Evolutionary conservation across 1,140 invertebrate genomes (phyloP).

Genomic region (Antheraea mylitta): DNA sequence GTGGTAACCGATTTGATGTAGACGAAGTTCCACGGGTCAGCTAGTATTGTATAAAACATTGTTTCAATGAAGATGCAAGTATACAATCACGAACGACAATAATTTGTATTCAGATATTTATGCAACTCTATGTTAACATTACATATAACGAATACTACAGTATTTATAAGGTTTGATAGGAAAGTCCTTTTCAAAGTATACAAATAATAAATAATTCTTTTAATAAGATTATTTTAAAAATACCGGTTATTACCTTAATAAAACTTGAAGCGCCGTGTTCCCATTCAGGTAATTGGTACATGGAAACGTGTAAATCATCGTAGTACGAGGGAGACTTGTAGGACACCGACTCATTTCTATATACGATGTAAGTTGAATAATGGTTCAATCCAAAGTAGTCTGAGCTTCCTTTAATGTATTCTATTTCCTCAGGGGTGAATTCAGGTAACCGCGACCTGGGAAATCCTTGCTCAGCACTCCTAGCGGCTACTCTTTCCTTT

Average conservation of each 20-base stretch:
- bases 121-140: too few species aligned
- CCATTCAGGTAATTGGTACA: slow-evolving; percentile 17
- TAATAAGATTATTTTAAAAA: background rate
- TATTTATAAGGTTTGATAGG: too few species aligned
- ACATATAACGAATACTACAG: too few species aligned
- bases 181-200: too few species aligned
- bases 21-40: too few species aligned
- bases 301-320: slow-evolving; percentile 15
- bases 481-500: slow-evolving; percentile 67
- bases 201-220: too few species aligned
- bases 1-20: too few species aligned
- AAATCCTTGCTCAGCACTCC: slow-evolving; percentile 57
- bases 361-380: slow-evolving; percentile 61
- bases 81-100: too few species aligned
- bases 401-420: slow-evolving; percentile 41
- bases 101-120: too few species aligned
- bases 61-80: too few species aligned
- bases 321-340: slow-evolving; percentile 15
- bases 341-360: slow-evolving; percentile 20
- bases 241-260: slow-evolving; percentile 16
- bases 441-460: slow-evolving; percentile 42
- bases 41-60: too few species aligned
- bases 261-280: slow-evolving; percentile 9
- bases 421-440: slow-evolving; percentile 35
- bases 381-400: slow-evolving; percentile 81